Percentiles rank a stretch among this genome's conserved stretches.
These are phyloP conservation scores for Equus przewalskii DNA, from an alignment of 2,113 vertebrate species.

Conservation along the genomic window DNA sequence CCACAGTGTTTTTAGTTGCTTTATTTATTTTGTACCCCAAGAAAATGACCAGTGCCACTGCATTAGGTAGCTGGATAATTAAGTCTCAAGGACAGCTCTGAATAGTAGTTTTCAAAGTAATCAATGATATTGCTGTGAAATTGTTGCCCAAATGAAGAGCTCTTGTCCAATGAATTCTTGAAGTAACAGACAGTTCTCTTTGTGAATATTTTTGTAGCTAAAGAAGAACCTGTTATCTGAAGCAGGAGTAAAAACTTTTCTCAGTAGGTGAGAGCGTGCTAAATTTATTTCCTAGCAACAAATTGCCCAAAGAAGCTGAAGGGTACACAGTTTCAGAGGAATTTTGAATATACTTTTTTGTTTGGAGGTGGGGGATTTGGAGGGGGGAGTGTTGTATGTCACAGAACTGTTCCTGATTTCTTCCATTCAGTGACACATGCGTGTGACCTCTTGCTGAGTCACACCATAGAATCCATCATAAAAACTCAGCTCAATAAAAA, in stretches of 20 bases:
- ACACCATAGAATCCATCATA: not conserved
- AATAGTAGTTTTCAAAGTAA: conserved; percentile 51
- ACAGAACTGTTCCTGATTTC: not conserved
- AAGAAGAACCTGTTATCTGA: conserved; percentile 53
- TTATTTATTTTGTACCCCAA: conserved; percentile 30
- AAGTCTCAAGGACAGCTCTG: not conserved
- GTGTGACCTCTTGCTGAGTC: not conserved
- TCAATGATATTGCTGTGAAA: conserved; percentile 34
- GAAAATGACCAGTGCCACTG: not conserved
- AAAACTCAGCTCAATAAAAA: conserved; percentile 14
- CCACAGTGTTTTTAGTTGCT: not conserved
- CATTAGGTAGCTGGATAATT: not conserved
- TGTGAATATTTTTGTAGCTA: conserved; percentile 54
- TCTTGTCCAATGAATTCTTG: not conserved
- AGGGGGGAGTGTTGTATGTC: not conserved
- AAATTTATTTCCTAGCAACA: conserved; percentile 83
- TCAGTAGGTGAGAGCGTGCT: conserved; percentile 33
- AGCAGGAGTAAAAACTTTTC: conserved; percentile 64
- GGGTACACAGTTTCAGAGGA: conserved; percentile 55
- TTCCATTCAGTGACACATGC: not conserved
- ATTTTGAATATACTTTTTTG: not conserved
- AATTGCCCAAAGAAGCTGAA: conserved; percentile 58
- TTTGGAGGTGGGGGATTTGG: not conserved
- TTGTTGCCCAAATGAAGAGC: conserved; percentile 24
- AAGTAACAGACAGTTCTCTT: conserved; percentile 44